phyloP scores from a whole-genome alignment of 2,888 invertebrate genomes.

The Spodoptera picta region DNA sequence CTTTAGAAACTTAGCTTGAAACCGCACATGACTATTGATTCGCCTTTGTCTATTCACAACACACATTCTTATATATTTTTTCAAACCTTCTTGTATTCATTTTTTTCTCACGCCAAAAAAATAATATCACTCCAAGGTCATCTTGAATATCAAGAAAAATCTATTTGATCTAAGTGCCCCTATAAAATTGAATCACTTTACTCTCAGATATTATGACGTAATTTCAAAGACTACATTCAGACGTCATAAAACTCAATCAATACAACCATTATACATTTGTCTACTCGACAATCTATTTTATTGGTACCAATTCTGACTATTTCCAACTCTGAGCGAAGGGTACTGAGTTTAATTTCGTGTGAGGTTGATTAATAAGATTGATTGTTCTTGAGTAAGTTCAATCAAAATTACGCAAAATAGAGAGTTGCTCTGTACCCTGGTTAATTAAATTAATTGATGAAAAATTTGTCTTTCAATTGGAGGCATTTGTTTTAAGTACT shows the following conservation, averaged over 20 bases:
- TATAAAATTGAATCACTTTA: slow-evolving; percentile 39
- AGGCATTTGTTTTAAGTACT: too few relatives aligned
- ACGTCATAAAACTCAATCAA: slow-evolving; percentile 61
- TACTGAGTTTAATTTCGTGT: slow-evolving; percentile 25
- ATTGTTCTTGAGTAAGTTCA: slow-evolving; percentile 47
- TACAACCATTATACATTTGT: slow-evolving; percentile 60
- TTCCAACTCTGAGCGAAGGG: slow-evolving; percentile 11
- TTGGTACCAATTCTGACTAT: slow-evolving; percentile 25
- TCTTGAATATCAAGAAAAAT: slow-evolving; percentile 23
- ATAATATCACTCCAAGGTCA: slow-evolving; percentile 1
- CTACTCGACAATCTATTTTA: slow-evolving; percentile 55
- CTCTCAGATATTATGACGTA: slow-evolving; percentile 33
- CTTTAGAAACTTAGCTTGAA: too few relatives aligned
- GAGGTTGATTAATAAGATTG: slow-evolving; percentile 43
- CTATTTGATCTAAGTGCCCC: slow-evolving; percentile 46
- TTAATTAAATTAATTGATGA: slow-evolving; percentile 2
- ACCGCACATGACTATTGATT: too few relatives aligned
- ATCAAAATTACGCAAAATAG: slow-evolving; percentile 51
- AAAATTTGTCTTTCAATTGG: slow-evolving; percentile 1
- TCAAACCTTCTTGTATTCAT: not conserved
- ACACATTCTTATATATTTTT: too few relatives aligned
- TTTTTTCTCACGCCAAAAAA: not conserved
- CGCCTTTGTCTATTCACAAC: too few relatives aligned
- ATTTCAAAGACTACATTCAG: slow-evolving; percentile 48
- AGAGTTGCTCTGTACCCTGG: slow-evolving; percentile 26